These are phyloP conservation scores for Eilema sororculum DNA, from an alignment of 2,888 invertebrate genomes.

Conservation along the genomic window DNA sequence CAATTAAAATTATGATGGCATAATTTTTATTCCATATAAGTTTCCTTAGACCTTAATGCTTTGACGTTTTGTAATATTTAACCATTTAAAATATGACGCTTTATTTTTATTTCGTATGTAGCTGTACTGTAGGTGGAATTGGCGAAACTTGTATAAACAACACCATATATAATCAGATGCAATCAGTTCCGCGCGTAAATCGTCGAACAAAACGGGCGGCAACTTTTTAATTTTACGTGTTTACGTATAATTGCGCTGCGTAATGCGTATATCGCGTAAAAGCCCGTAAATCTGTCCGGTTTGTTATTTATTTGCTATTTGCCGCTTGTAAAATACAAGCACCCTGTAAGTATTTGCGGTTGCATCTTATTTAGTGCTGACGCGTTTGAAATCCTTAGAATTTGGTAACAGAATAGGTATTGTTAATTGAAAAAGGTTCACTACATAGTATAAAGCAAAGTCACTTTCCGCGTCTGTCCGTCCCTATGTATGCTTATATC, in stretches of 20 bases:
- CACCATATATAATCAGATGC: conserved; percentile 34
- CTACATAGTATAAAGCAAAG: too few relatives aligned
- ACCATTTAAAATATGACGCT: too few relatives aligned
- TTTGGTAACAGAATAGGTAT: not conserved
- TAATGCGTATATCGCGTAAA: conserved; percentile 56
- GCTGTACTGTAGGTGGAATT: not conserved
- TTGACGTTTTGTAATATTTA: too few relatives aligned
- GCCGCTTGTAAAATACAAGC: conserved; percentile 54
- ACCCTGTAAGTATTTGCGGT: conserved; percentile 48
- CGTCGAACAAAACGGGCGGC: conserved; percentile 33
- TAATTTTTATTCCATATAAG: too few relatives aligned
- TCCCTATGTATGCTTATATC: too few relatives aligned
- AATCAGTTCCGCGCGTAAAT: conserved; percentile 36
- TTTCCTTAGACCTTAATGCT: too few relatives aligned
- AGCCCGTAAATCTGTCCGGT: conserved; percentile 66
- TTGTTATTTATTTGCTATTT: conserved; percentile 65
- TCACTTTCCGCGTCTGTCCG: too few relatives aligned
- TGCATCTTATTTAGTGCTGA: conserved; percentile 29
- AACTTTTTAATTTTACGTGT: conserved; percentile 69
- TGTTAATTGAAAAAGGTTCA: not conserved
- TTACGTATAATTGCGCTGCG: conserved; percentile 65
- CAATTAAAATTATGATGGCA: too few relatives aligned
- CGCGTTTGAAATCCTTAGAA: conserved; percentile 9
- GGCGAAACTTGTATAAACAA: not conserved
- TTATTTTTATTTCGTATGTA: too few relatives aligned